phyloP scores from a whole-genome alignment of 2,888 invertebrate genomes.

The Cynaeus angustus region DNA sequence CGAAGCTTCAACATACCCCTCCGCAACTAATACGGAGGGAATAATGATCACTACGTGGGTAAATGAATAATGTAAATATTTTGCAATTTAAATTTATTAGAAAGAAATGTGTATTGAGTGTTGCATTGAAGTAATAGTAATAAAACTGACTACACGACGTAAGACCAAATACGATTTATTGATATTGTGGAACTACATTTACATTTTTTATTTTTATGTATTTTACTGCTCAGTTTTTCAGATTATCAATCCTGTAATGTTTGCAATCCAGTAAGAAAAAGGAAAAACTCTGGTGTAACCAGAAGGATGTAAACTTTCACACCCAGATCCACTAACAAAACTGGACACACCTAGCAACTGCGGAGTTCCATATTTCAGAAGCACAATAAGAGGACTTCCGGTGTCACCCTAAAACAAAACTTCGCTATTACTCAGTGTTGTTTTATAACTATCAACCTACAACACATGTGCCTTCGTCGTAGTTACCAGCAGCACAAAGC shows the following conservation, averaged over 20 bases:
- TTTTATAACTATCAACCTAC: neutral
- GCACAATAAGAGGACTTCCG: conserved; percentile 3
- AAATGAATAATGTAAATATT: too few species aligned
- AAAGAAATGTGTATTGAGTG: too few species aligned
- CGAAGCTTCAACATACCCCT: too few species aligned
- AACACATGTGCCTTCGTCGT: conserved; percentile 14
- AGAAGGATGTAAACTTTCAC: conserved; percentile 23
- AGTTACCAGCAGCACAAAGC: conserved; percentile 28
- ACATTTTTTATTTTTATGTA: too few species aligned
- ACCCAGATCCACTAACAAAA: conserved; percentile 12
- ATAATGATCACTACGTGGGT: too few species aligned
- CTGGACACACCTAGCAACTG: conserved; percentile 11
- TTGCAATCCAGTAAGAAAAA: conserved; percentile 19
- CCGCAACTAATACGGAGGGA: too few species aligned
- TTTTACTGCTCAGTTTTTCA: too few species aligned
- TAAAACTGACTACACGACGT: too few species aligned
- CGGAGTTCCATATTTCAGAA: neutral
- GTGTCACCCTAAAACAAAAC: conserved; percentile 21
- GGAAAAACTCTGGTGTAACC: conserved; percentile 21
- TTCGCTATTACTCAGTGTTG: neutral
- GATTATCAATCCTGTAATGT: conserved; percentile 13
- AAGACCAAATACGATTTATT: too few species aligned
- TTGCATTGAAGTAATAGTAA: too few species aligned
- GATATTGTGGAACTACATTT: too few species aligned
- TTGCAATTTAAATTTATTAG: too few species aligned